Percentiles rank a stretch among this genome's conserved stretches.
phyloP scores from a whole-genome alignment of 2,888 invertebrate genomes.

The Acanthosepion esculentum region DNA sequence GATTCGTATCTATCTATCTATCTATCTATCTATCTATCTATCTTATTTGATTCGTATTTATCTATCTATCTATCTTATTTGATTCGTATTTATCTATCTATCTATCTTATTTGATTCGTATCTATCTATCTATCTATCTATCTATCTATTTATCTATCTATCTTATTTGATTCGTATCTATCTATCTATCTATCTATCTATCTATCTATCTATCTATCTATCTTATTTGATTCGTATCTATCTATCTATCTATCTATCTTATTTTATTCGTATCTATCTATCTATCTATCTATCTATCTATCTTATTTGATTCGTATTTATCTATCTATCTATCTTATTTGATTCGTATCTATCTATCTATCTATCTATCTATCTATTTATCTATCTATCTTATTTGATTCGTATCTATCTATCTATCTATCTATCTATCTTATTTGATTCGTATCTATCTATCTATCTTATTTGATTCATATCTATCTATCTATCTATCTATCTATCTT shows the following conservation, averaged over 20 bases:
- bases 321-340: constrained; percentile 39
- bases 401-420: not conserved
- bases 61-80: not conserved
- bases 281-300: not conserved
- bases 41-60: too few species aligned
- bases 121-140: constrained; percentile 38
- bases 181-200: not conserved
- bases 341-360: not conserved
- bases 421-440: not conserved
- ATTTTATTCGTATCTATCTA: too few species aligned
- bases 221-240: too few species aligned
- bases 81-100: too few species aligned
- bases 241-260: not conserved
- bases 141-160: too few species aligned
- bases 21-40: not conserved
- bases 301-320: too few species aligned
- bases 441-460: too few species aligned
- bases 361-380: not conserved
- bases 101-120: too few species aligned
- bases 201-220: not conserved
- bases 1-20: not conserved
- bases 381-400: too few species aligned
- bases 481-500: constrained; percentile 43
- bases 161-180: too few species aligned
- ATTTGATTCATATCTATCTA: not conserved